Percentiles rank a stretch among this genome's conserved stretches.
phyloP scores from a whole-genome alignment of 2,888 invertebrate species.

The Scrobipalpa costella region DNA sequence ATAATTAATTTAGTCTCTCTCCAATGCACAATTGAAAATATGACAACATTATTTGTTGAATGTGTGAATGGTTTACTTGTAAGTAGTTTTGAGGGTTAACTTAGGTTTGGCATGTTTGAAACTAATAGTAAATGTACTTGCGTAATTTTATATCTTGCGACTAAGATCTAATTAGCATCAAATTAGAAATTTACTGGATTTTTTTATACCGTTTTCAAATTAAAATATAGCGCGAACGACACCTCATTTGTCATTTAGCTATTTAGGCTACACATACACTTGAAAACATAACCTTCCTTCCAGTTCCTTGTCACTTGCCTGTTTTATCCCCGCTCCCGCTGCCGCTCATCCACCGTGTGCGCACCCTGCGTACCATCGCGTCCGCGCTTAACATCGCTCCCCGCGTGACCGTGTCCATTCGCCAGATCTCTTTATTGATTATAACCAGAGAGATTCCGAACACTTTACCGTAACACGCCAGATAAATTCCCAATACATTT shows the following conservation, averaged over 20 bases:
- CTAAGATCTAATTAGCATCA: too few relatives aligned
- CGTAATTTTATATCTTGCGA: too few relatives aligned
- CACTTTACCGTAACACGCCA: slow-evolving; percentile 54
- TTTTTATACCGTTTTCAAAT: too few relatives aligned
- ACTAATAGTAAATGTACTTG: too few relatives aligned
- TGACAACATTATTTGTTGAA: not conserved
- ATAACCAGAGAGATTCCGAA: slow-evolving; percentile 56
- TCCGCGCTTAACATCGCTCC: slow-evolving; percentile 56
- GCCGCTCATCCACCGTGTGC: not conserved
- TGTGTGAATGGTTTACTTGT: not conserved
- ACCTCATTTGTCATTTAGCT: too few relatives aligned
- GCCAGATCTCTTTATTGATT: slow-evolving; percentile 77
- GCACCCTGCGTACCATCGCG: slow-evolving; percentile 65
- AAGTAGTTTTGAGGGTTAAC: too few relatives aligned
- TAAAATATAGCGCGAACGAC: too few relatives aligned
- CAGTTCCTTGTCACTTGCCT: too few relatives aligned
- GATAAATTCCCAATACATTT: slow-evolving; percentile 35
- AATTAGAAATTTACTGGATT: too few relatives aligned
- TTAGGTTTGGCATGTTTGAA: too few relatives aligned
- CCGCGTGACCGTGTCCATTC: slow-evolving; percentile 73
- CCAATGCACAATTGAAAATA: not conserved
- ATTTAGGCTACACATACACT: too few relatives aligned
- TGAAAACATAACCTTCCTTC: too few relatives aligned
- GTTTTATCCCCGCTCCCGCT: not conserved
- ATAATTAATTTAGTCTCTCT: not conserved